Evolutionary conservation across 2,888 invertebrate genomes (phyloP).

Genomic region (Cyaniris semiargus): DNA sequence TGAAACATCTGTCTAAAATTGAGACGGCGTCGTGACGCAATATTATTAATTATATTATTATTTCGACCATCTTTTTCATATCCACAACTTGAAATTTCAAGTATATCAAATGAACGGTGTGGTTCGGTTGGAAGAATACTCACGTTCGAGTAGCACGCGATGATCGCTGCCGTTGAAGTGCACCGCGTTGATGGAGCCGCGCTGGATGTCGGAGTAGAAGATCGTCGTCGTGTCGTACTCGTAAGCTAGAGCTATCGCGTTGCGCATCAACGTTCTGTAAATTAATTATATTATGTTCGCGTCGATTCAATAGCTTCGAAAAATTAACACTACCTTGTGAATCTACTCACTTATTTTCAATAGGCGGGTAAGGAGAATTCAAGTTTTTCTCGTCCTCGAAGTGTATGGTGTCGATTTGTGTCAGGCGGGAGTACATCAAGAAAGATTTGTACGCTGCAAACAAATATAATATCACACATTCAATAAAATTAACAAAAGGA

Average conservation of each 20-base stretch:
- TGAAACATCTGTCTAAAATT: too few species aligned
- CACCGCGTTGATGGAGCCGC: conserved; percentile 90
- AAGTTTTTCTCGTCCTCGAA: conserved; percentile 85
- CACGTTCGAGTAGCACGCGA: conserved; percentile 84
- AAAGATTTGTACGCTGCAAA: conserved; percentile 87
- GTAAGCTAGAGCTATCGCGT: conserved; percentile 92
- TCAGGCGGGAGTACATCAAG: conserved; percentile 90
- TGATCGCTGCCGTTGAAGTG: conserved; percentile 89
- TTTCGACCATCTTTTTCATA: too few species aligned
- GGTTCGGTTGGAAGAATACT: conserved; percentile 46
- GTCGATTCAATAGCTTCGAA: neutral
- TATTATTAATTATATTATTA: too few species aligned
- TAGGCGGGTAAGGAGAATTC: conserved; percentile 88
- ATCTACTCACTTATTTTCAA: conserved; percentile 79
- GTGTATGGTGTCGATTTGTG: conserved; percentile 90
- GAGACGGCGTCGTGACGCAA: too few species aligned
- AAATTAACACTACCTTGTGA: neutral
- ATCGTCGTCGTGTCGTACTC: conserved; percentile 85
- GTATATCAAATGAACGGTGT: neutral
- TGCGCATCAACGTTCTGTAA: conserved; percentile 85
- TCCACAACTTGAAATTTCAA: too few species aligned
- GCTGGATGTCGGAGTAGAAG: conserved; percentile 94
- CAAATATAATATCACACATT: neutral
- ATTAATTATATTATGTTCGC: neutral
- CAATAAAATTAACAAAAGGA: neutral